Percentiles rank a stretch among this genome's conserved stretches.
phyloP scores from a whole-genome alignment of 2,113 vertebrate species.

The Nothoprocta pentlandii region DNA sequence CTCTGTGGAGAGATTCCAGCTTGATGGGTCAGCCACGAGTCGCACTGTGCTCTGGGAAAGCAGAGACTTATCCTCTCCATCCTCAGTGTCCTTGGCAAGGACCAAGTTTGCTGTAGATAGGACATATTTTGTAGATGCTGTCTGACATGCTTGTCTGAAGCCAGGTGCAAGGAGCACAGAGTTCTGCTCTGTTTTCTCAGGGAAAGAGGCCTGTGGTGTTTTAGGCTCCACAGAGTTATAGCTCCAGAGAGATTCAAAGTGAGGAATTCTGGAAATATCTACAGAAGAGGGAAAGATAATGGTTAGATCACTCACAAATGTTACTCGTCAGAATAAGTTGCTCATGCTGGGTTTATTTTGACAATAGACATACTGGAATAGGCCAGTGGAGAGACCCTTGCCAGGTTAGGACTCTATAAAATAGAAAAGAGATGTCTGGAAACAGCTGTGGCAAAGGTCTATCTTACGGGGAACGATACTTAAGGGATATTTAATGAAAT shows the following conservation, averaged over 20 bases:
- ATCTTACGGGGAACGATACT: not conserved
- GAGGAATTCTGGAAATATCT: constrained; percentile 45
- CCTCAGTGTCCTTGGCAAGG: constrained; percentile 18
- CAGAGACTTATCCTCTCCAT: constrained; percentile 9
- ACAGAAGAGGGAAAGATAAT: not conserved
- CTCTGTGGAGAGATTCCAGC: constrained; percentile 21
- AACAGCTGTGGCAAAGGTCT: not conserved
- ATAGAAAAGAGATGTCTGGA: not conserved
- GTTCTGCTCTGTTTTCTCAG: constrained; percentile 41
- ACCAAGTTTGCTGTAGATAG: constrained; percentile 36
- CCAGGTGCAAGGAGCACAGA: constrained; percentile 35
- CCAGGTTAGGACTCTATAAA: not conserved
- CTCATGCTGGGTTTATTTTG: not conserved
- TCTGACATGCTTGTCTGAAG: constrained; percentile 28
- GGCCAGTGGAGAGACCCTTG: not conserved
- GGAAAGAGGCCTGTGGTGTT: not conserved
- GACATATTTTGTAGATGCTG: not conserved
- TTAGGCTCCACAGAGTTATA: constrained; percentile 34
- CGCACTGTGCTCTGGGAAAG: constrained; percentile 39
- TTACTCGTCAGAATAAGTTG: not conserved
- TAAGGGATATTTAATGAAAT: not conserved
- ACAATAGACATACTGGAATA: not conserved
- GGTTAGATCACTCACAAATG: not conserved
- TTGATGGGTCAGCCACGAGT: constrained; percentile 28
- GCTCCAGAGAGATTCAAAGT: constrained; percentile 50